Evolutionary conservation across 2,797 vertebrate species (phyloP), one percentile per base, ranked within the genome.

Genomic region (Ctenochaetus hawaiiensis): DNA sequence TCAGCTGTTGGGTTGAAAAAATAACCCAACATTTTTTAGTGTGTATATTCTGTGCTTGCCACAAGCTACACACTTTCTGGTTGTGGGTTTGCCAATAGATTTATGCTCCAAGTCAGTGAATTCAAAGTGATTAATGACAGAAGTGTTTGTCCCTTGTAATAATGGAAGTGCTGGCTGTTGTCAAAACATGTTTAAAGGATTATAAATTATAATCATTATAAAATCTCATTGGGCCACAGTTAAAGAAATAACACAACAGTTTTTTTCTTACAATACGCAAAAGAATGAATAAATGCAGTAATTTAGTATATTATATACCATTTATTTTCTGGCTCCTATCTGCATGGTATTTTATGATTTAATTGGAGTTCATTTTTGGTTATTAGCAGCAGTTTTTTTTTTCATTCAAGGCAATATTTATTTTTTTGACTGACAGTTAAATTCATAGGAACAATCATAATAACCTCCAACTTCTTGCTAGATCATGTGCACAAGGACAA

Each of bases 81-180:
- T 56, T 56, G 26, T 71, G 39, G 23, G 12, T 56, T 66, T 61
- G 2, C 18, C 30, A 45, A 56, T 30, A 17, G 6, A 54, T 66
- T 70, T 37, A 37, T 56, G 54, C n/a, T 48, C 14, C 26, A 49
- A 22, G 17, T 65, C 12, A 6, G 8, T 3, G 5, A 57, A 67
- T 30, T 45, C 34, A 49, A n/a, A 76, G 22, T 58, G 72, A 65
- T 72, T 59, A 23, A 54, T 64, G 60, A 66, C n/a, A 44, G 45
- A 49, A 49, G 17, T 34, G n/a, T 60, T 43, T 6, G 16, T 20
- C 16, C 16, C 6, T 61, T 65, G 13, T 16, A 0, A 7, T 39
- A 39, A 58, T 47, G n/a, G 43, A 53, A 12, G 39, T 41, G 39
- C 18, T 18, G 57, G 12, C 34, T 58, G 37, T 22, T 72, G 44